A percentile compares a stretch with the other conserved stretches of the same genome.
phyloP scores from a whole-genome alignment of 2,888 invertebrate species.

The Drosophila suboccidentalis region DNA sequence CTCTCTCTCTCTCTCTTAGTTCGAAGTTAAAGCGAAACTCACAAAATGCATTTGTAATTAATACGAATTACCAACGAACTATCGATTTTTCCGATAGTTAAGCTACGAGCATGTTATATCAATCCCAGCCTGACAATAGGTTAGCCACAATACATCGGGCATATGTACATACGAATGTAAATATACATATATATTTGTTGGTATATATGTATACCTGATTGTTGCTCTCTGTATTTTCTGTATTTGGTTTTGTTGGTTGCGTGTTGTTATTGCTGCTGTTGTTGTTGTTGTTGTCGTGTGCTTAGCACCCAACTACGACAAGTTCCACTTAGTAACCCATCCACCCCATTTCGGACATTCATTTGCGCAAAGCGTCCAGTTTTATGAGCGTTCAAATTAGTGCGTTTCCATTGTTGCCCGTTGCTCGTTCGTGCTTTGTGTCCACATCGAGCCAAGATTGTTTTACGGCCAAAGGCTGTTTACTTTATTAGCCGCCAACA shows the following conservation, averaged over 20 bases:
- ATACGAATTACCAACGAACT: conserved; percentile 38
- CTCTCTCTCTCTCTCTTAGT: background rate
- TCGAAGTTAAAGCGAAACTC: conserved; percentile 20
- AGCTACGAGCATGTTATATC: conserved; percentile 11
- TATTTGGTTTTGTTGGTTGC: conserved; percentile 24
- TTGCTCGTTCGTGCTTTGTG: conserved; percentile 46
- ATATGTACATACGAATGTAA: conserved; percentile 2
- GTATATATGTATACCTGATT: conserved; percentile 3
- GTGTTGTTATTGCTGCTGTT: conserved; percentile 8
- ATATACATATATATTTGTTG: background rate
- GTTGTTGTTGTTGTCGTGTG: background rate
- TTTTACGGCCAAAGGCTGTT: conserved; percentile 73
- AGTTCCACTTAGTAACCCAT: conserved; percentile 1
- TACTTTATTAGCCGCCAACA: conserved; percentile 75
- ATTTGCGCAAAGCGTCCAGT: conserved; percentile 41
- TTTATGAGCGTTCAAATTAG: conserved; percentile 74
- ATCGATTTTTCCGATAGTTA: conserved; percentile 45
- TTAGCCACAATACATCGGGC: conserved; percentile 1
- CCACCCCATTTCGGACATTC: conserved; percentile 9
- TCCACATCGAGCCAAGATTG: conserved; percentile 65
- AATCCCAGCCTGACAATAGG: conserved; percentile 1
- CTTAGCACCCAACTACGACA: conserved; percentile 4
- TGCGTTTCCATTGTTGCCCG: conserved; percentile 43
- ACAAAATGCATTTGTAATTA: conserved; percentile 42
- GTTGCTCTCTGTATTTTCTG: background rate